A percentile compares a stretch with the other conserved stretches of the same genome.
phyloP scores from a whole-genome alignment of 2,797 vertebrate genomes.

The Liparis tanakae region DNA sequence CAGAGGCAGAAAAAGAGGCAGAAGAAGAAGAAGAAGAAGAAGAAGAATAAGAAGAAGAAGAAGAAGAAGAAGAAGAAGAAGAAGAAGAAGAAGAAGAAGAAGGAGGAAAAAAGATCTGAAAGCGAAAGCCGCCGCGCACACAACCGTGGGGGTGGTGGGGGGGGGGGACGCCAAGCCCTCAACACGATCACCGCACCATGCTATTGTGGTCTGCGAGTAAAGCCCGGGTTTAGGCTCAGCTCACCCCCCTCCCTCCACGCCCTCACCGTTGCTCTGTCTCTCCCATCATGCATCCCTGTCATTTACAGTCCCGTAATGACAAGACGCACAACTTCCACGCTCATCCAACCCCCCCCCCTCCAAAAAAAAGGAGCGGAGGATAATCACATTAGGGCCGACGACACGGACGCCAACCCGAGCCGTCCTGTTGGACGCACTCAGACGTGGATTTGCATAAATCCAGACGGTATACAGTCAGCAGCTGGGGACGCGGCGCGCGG shows the following conservation, averaged over 20 bases:
- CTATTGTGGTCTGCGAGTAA: constrained; percentile 81
- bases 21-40: constrained; percentile 64
- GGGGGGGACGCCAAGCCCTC: constrained; percentile 77
- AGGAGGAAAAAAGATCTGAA: constrained; percentile 61
- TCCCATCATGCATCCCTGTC: constrained; percentile 66
- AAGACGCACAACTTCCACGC: constrained; percentile 72
- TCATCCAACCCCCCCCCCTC: constrained; percentile 58
- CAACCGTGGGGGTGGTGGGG: constrained; percentile 69
- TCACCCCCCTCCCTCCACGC: constrained; percentile 40
- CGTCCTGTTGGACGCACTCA: constrained; percentile 53
- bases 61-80: too few species aligned
- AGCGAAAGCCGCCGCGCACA: constrained; percentile 70
- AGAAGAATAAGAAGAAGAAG: too few species aligned
- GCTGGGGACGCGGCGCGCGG: constrained; percentile 36
- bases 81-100: too few species aligned
- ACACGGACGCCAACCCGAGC: constrained; percentile 52
- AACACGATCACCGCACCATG: constrained; percentile 81
- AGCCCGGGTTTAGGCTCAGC: constrained; percentile 68
- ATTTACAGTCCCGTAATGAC: constrained; percentile 76
- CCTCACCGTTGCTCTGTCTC: constrained; percentile 51
- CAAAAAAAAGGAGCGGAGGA: constrained; percentile 51
- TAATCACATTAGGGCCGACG: constrained; percentile 68
- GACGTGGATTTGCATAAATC: constrained; percentile 69
- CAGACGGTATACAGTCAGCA: constrained; percentile 65
- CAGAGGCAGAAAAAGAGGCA: too few species aligned